Conservation (phyloP, 2,888 invertebrate species). For the Drosophila emarginata region DNA sequence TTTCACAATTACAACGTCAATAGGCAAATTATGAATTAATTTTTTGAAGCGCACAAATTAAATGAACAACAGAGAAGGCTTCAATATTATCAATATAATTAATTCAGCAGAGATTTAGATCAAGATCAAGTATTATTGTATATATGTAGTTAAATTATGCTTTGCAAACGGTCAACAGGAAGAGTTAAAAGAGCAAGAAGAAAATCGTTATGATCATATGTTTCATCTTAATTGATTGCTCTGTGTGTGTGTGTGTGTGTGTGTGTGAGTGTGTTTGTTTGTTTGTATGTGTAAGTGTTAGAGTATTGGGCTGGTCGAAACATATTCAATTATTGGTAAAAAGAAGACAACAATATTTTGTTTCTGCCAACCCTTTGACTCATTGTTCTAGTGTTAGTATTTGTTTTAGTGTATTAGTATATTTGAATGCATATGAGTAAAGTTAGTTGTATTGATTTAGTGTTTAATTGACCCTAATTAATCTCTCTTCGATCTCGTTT, state of each 20-base stretch:
- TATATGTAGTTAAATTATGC: constrained; percentile 43
- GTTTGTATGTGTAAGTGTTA: constrained; percentile 4
- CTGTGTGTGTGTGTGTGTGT: constrained; percentile 19
- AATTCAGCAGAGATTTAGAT: constrained; percentile 15
- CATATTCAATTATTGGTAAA: too few species aligned
- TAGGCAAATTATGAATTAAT: constrained; percentile 58
- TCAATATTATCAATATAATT: constrained; percentile 35
- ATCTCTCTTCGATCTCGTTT: neutral
- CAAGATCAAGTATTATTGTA: constrained; percentile 26
- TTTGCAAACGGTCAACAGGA: constrained; percentile 81
- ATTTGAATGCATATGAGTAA: constrained; percentile 13
- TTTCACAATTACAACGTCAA: constrained; percentile 68
- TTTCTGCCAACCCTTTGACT: neutral
- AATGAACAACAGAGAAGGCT: constrained; percentile 63
- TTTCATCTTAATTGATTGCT: constrained; percentile 4
- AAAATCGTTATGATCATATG: constrained; percentile 21
- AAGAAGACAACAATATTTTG: neutral
- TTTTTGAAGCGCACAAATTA: constrained; percentile 62
- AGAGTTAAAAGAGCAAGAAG: constrained; percentile 63
- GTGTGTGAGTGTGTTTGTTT: constrained; percentile 3
- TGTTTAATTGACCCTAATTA: neutral
- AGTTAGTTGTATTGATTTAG: constrained; percentile 9
- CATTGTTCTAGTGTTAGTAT: neutral
- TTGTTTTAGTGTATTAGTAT: constrained; percentile 10
- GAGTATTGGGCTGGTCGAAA: neutral